Evolutionary conservation across 2,888 invertebrate genomes (phyloP).

Genomic region (Thecophora atra): DNA sequence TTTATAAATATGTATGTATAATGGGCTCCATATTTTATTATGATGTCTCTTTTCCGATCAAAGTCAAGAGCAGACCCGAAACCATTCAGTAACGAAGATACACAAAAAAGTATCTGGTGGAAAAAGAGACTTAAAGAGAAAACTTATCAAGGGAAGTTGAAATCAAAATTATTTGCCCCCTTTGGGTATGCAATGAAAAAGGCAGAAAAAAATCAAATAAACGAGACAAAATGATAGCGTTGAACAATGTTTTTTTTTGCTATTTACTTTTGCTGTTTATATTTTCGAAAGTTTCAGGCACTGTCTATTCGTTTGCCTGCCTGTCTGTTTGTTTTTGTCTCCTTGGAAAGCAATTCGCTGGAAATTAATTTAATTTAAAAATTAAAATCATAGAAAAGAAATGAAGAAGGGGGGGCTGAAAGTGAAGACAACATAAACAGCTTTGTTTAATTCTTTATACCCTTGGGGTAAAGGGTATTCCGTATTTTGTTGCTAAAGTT

Average conservation of each 20-base stretch:
- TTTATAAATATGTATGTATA: too few species aligned
- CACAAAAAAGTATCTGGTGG: not conserved
- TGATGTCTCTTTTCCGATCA: not conserved
- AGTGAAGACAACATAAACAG: too few species aligned
- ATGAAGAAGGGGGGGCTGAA: not conserved
- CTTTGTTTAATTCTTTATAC: not conserved
- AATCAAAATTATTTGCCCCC: conserved; percentile 1
- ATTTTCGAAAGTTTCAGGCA: not conserved
- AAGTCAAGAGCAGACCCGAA: not conserved
- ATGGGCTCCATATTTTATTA: too few species aligned
- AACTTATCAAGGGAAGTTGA: not conserved
- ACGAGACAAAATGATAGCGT: conserved; percentile 6
- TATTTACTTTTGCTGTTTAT: not conserved
- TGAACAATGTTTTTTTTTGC: not conserved
- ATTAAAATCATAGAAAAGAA: not conserved
- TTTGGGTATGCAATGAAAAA: conserved; percentile 9
- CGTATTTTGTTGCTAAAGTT: not conserved
- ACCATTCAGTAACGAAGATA: not conserved
- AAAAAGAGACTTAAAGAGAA: too few species aligned
- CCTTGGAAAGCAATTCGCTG: too few species aligned
- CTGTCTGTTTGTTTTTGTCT: not conserved
- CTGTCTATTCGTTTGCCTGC: not conserved
- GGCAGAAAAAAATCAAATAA: not conserved
- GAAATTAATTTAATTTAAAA: not conserved
- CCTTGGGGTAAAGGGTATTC: not conserved